phyloP scores from a whole-genome alignment of 2,113 vertebrate species.

The Cheilinus undulatus region DNA sequence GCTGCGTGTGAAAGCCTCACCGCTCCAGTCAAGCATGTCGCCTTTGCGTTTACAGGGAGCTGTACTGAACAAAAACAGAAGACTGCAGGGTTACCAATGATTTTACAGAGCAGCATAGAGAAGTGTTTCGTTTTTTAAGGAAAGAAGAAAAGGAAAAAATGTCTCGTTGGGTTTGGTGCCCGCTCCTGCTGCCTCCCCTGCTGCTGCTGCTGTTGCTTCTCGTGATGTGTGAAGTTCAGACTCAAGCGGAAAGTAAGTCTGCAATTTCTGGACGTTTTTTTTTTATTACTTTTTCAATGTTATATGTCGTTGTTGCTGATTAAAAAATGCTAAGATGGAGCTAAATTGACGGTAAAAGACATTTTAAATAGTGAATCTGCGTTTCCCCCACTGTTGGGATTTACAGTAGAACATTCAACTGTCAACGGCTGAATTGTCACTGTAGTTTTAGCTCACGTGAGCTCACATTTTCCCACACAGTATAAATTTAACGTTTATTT shows the following conservation, averaged over 20 bases:
- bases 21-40: slow-evolving; percentile 48
- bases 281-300: too few relatives aligned
- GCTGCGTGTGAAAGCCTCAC: rapidly evolving
- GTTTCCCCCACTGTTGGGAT: too few relatives aligned
- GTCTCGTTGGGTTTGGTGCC: slow-evolving; percentile 31
- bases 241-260: slow-evolving; percentile 76
- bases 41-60: not conserved
- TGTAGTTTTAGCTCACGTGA: slow-evolving; percentile 4
- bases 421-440: not conserved
- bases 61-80: not conserved
- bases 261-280: too few relatives aligned
- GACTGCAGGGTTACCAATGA: slow-evolving; percentile 2
- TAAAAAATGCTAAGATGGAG: too few relatives aligned
- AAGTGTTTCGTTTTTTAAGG: not conserved
- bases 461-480: not conserved
- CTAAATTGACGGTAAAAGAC: too few relatives aligned
- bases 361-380: too few relatives aligned
- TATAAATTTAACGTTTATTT: too few relatives aligned
- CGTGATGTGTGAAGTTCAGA: slow-evolving; percentile 29
- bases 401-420: slow-evolving; percentile 6
- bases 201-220: slow-evolving; percentile 30
- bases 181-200: slow-evolving; percentile 12
- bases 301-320: too few relatives aligned
- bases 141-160: slow-evolving; percentile 43
- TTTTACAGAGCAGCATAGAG: not conserved